These are phyloP conservation scores for Drosophila carrolli DNA, from an alignment of 1,140 invertebrate genomes.

Conservation along the genomic window DNA sequence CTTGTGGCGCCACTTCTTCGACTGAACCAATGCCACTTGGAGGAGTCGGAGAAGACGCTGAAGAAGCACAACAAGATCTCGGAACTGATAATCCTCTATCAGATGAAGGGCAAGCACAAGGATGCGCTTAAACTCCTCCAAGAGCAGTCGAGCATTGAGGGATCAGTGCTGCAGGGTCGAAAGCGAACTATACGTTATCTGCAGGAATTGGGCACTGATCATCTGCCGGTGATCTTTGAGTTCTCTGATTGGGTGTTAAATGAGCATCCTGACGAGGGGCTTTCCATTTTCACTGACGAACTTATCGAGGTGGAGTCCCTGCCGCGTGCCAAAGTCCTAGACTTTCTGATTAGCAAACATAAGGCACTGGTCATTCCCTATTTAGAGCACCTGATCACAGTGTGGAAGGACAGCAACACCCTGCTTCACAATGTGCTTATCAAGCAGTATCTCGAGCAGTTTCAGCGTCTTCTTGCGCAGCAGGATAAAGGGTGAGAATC, in stretches of 20 bases:
- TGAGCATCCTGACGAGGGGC: slow-evolving; percentile 94
- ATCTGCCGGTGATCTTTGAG: slow-evolving; percentile 96
- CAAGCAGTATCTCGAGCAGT: slow-evolving; percentile 92
- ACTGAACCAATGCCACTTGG: slow-evolving; percentile 97
- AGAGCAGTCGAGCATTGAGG: slow-evolving; percentile 89
- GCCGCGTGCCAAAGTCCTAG: slow-evolving; percentile 94
- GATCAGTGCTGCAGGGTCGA: slow-evolving; percentile 92
- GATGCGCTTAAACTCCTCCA: slow-evolving; percentile 95
- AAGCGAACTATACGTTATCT: slow-evolving; percentile 96
- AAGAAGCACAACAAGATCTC: slow-evolving; percentile 94
- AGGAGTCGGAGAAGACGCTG: slow-evolving; percentile 96
- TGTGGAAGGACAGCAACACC: slow-evolving; percentile 94
- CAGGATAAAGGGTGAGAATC: slow-evolving; percentile 39
- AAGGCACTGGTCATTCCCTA: slow-evolving; percentile 95
- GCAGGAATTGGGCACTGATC: slow-evolving; percentile 93
- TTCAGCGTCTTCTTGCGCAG: slow-evolving; percentile 50
- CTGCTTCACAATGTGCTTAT: slow-evolving; percentile 96
- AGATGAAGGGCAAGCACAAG: slow-evolving; percentile 95
- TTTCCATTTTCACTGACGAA: slow-evolving; percentile 98
- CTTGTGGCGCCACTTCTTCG: slow-evolving; percentile 95
- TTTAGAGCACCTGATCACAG: slow-evolving; percentile 96
- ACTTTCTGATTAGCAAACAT: slow-evolving; percentile 94
- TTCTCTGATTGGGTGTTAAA: slow-evolving; percentile 97
- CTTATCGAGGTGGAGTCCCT: slow-evolving; percentile 94
- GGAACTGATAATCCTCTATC: slow-evolving; percentile 98